Evolutionary conservation across 1,140 invertebrate species (phyloP).

Genomic region (Neodiprion virginianus): DNA sequence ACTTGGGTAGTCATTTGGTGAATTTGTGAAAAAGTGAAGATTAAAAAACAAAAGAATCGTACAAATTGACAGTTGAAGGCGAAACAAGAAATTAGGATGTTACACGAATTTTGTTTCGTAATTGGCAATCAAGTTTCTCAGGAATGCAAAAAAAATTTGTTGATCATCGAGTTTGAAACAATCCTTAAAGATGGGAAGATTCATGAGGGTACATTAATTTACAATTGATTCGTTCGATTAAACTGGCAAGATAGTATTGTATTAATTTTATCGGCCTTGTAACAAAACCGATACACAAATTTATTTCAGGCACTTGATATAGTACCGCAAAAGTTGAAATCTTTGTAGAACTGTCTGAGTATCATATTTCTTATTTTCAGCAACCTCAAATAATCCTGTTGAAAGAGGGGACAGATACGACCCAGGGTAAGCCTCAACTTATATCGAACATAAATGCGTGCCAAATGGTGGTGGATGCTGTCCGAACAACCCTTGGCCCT

Average conservation of each 20-base stretch:
- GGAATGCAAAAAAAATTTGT: not conserved
- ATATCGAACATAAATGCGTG: slow-evolving; percentile 99
- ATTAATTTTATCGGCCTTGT: not conserved
- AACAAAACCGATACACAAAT: not conserved
- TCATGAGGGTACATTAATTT: slow-evolving; percentile 30
- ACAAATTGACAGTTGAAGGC: too few species aligned
- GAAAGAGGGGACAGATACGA: slow-evolving; percentile 97
- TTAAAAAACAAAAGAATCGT: too few species aligned
- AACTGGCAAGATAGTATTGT: too few species aligned
- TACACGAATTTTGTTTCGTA: not conserved
- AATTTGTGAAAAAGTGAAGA: too few species aligned
- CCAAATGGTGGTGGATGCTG: slow-evolving; percentile 92
- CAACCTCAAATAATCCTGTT: slow-evolving; percentile 98
- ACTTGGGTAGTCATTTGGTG: too few species aligned
- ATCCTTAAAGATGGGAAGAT: slow-evolving; percentile 35
- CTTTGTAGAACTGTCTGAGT: too few species aligned
- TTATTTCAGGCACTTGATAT: slow-evolving; percentile 11
- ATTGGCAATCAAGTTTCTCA: not conserved
- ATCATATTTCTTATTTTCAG: slow-evolving; percentile 62
- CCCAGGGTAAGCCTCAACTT: slow-evolving; percentile 95
- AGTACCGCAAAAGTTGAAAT: not conserved
- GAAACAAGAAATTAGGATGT: too few species aligned
- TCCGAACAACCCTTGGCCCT: slow-evolving; percentile 96
- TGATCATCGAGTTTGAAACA: not conserved
- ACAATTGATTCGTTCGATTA: not conserved